Evolutionary conservation across 37 sponge, comb jelly and placozoan genomes (phyloP).

Genomic region (Crambe crambe): DNA sequence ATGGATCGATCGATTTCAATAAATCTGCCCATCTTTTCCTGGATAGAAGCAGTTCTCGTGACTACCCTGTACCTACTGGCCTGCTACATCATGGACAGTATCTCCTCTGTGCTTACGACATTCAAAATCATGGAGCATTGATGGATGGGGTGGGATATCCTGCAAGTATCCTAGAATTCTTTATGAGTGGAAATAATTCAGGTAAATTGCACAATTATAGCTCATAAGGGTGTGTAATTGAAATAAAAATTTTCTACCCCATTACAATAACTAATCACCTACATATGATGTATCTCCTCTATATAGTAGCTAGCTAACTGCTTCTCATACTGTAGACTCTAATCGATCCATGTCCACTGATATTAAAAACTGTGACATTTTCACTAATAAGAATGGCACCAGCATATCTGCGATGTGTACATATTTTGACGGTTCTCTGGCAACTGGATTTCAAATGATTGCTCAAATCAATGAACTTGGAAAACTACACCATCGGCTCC

Average conservation of each 20-base stretch:
- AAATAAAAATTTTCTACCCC: too few species aligned
- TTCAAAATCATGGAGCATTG: background rate
- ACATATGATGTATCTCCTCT: too few species aligned
- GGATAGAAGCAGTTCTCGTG: background rate
- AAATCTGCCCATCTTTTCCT: background rate
- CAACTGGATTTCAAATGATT: background rate
- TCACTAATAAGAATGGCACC: background rate
- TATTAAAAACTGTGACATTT: background rate
- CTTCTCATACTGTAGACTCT: too few species aligned
- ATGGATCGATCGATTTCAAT: background rate
- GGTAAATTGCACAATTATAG: background rate
- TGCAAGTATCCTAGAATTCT: background rate
- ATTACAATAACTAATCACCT: too few species aligned
- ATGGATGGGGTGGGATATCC: background rate
- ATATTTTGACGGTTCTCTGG: background rate
- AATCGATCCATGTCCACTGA: too few species aligned
- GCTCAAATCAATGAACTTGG: background rate
- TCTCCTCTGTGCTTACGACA: background rate
- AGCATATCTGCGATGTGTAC: background rate
- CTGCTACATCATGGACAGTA: background rate
- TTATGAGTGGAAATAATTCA: background rate
- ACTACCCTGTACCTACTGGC: background rate
- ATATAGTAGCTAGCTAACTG: too few species aligned
- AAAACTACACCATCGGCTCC: too few species aligned
- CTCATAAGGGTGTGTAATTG: background rate